Percentiles rank a stretch among this genome's conserved stretches.
phyloP scores from a whole-genome alignment of 1,140 invertebrate genomes.

The Temnothorax nylanderi region DNA sequence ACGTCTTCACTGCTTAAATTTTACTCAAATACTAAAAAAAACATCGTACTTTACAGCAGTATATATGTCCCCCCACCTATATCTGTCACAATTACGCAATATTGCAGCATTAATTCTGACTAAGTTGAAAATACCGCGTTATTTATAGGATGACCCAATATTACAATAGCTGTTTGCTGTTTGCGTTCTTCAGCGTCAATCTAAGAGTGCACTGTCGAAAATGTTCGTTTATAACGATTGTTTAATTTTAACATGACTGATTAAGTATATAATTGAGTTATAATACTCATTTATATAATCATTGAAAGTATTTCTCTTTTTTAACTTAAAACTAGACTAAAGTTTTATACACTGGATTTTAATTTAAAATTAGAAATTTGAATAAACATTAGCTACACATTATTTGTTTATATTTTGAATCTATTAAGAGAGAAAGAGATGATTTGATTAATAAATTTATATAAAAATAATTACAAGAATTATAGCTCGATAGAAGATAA shows the following conservation, averaged over 20 bases:
- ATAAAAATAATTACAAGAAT: neutral
- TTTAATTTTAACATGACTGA: neutral
- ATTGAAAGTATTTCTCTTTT: neutral
- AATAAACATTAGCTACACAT: neutral
- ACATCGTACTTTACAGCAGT: too few relatives aligned
- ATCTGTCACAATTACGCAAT: too few relatives aligned
- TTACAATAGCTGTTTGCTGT: slow-evolving; percentile 26
- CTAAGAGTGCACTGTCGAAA: neutral
- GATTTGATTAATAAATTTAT: neutral
- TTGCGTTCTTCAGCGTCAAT: neutral
- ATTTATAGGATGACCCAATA: neutral
- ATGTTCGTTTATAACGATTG: neutral
- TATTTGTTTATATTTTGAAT: slow-evolving; percentile 9
- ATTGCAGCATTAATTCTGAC: too few relatives aligned
- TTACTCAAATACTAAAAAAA: too few relatives aligned
- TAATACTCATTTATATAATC: slow-evolving; percentile 6
- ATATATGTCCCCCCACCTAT: too few relatives aligned
- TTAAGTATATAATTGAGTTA: neutral
- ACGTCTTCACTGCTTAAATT: too few relatives aligned
- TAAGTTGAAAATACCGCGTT: too few relatives aligned
- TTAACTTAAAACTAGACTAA: neutral
- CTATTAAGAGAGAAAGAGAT: neutral
- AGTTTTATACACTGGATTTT: neutral
- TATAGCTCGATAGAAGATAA: neutral
- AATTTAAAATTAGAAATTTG: neutral